Percentiles rank a stretch among this genome's conserved stretches.
These are phyloP conservation scores for Acrocephalus arundinaceus DNA, from an alignment of 2,113 vertebrate genomes.

Conservation along the genomic window DNA sequence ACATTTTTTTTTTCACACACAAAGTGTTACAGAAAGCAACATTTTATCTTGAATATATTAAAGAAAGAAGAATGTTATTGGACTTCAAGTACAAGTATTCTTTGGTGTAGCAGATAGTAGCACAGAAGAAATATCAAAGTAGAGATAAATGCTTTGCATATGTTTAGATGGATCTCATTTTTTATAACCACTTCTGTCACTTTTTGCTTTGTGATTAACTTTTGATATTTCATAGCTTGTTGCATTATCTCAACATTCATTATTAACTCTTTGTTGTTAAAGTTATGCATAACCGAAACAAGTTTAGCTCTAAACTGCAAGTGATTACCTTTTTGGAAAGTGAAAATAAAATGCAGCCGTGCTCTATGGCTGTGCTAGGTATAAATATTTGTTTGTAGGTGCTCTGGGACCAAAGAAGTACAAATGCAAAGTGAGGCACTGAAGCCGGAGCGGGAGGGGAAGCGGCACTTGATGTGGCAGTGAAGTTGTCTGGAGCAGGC, in stretches of 20 bases:
- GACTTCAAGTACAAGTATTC: not conserved
- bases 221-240: not conserved
- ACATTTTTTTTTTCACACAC: not conserved
- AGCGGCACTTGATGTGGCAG: not conserved
- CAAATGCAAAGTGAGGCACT: not conserved
- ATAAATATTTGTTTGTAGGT: not conserved
- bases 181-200: not conserved
- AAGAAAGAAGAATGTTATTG: not conserved
- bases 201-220: not conserved
- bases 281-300: not conserved
- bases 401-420: not conserved
- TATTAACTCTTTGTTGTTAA: not conserved
- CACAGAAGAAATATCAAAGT: not conserved
- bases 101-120: not conserved
- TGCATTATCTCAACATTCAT: not conserved
- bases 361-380: not conserved
- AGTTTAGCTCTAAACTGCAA: not conserved
- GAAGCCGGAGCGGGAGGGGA: accelerated
- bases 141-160: not conserved
- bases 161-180: not conserved
- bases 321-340: not conserved
- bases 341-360: not conserved
- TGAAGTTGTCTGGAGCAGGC: not conserved
- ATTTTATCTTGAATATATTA: not conserved
- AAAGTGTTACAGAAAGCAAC: not conserved